Evolutionary conservation across 2,113 vertebrate genomes (phyloP).

Genomic region (Gallinago jamesoni): DNA sequence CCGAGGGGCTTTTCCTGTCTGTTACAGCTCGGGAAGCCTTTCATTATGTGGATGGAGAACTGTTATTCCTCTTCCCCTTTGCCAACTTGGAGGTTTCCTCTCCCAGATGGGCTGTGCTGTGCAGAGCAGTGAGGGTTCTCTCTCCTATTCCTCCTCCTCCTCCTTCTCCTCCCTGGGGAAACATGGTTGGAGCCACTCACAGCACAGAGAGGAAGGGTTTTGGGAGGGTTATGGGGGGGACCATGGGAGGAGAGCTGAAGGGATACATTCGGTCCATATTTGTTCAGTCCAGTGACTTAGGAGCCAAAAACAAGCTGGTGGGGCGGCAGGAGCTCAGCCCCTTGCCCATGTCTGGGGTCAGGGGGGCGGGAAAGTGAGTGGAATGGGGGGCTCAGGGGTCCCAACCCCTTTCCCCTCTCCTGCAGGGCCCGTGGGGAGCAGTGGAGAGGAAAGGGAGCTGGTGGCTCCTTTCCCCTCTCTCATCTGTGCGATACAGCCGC

Average conservation of each 20-base stretch:
- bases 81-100: background rate
- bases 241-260: background rate
- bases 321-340: background rate
- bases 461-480: background rate
- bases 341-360: accelerated
- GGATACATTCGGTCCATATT: accelerated
- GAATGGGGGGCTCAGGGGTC: accelerated
- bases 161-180: background rate
- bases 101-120: background rate
- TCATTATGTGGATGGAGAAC: background rate
- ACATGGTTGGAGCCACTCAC: accelerated
- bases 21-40: background rate
- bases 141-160: background rate
- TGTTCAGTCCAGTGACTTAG: background rate
- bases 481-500: background rate
- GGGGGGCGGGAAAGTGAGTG: background rate
- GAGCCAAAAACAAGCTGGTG: background rate
- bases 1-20: background rate
- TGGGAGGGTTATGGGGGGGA: accelerated
- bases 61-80: background rate
- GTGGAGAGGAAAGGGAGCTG: background rate
- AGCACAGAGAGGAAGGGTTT: background rate
- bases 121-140: background rate
- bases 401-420: too few species aligned
- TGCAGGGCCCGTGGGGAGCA: accelerated